phyloP scores from a whole-genome alignment of 2,797 vertebrate species.

The Discoglossus pictus region DNA sequence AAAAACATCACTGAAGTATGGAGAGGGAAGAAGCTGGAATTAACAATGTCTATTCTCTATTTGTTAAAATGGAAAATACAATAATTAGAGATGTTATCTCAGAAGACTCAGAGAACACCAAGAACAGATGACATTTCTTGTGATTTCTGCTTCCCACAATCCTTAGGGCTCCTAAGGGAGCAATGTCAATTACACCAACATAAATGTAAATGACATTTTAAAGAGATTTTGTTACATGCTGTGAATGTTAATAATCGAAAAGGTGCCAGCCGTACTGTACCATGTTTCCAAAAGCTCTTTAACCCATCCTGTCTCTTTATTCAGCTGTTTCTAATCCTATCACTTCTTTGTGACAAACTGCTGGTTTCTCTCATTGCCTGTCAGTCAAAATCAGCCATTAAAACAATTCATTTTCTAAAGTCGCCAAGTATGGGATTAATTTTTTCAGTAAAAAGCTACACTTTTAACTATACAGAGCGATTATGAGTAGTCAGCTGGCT shows the following conservation, averaged over 20 bases:
- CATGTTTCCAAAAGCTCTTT: conserved; percentile 53
- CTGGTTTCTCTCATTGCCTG: conserved; percentile 52
- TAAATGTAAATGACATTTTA: conserved; percentile 72
- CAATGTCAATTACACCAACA: conserved; percentile 67
- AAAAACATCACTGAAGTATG: conserved; percentile 31
- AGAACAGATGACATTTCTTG: conserved; percentile 62
- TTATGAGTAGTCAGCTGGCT: conserved; percentile 54
- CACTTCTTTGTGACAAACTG: conserved; percentile 48
- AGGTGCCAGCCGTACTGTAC: conserved; percentile 40
- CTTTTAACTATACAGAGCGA: conserved; percentile 39
- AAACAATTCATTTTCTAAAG: conserved; percentile 58
- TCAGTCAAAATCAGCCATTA: conserved; percentile 62
- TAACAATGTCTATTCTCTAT: conserved; percentile 36
- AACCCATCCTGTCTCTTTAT: conserved; percentile 49
- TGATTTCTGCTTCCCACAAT: conserved; percentile 61
- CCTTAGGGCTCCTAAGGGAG: conserved; percentile 62
- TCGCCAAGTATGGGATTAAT: conserved; percentile 54
- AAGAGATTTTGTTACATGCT: conserved; percentile 58
- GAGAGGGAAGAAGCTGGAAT: conserved; percentile 16
- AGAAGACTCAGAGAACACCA: conserved; percentile 54
- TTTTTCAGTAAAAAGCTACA: conserved; percentile 58
- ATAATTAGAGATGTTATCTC: conserved; percentile 55
- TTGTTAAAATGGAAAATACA: conserved; percentile 56
- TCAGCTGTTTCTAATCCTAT: conserved; percentile 52
- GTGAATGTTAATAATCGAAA: conserved; percentile 64